Conservation (phyloP, 2,797 vertebrate species). For the Arnoldichthys spilopterus region DNA sequence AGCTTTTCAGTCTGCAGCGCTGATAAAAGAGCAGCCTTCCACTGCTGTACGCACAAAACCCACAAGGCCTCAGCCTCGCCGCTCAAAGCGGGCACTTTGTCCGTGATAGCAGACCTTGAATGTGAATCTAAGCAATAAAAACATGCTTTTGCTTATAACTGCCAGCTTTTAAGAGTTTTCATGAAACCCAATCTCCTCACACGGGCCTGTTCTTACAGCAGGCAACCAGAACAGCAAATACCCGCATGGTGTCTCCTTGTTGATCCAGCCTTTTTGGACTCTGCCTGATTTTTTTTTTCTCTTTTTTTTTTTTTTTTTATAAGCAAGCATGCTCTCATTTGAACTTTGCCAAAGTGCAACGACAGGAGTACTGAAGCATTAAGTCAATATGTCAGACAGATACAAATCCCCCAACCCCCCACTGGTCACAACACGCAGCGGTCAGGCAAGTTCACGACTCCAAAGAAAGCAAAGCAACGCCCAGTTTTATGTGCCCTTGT, state of each 20-base stretch:
- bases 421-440: constrained; percentile 16
- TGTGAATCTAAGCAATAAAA: not conserved
- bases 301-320: no score
- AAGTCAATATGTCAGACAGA: constrained; percentile 38
- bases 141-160: not conserved
- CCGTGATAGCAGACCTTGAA: not conserved
- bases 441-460: constrained; percentile 38
- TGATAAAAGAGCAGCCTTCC: constrained; percentile 43
- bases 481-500: constrained; percentile 52
- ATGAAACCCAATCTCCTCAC: constrained; percentile 6
- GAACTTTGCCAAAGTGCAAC: constrained; percentile 39
- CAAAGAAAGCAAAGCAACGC: constrained; percentile 52
- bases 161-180: constrained; percentile 14
- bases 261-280: constrained; percentile 15
- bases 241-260: not conserved
- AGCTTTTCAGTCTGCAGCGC: constrained; percentile 32
- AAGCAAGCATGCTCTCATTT: constrained; percentile 18
- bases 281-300: constrained; percentile 15
- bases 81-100: not conserved
- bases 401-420: constrained; percentile 22
- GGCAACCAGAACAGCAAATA: constrained; percentile 31
- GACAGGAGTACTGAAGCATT: constrained; percentile 38
- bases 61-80: constrained; percentile 23
- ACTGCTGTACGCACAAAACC: not conserved
- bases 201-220: not conserved